Conservation (phyloP, 2,797 vertebrate species). For the Craterocephalus amniculus region DNA sequence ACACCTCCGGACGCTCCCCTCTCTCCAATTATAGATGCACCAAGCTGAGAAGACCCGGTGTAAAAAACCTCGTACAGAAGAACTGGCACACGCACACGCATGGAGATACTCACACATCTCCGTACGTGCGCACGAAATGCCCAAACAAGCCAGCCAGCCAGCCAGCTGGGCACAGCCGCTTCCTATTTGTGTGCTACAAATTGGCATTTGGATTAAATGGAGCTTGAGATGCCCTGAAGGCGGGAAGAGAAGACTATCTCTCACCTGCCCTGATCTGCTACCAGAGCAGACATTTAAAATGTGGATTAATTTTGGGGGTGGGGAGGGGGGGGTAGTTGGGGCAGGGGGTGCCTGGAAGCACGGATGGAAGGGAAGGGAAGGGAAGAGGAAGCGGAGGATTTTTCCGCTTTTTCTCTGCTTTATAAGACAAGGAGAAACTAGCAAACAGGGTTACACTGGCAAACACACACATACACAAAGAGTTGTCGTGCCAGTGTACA, state of each 20-base stretch:
- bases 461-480: slow-evolving; percentile 31
- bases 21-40: slow-evolving; percentile 97
- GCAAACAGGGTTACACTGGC: slow-evolving; percentile 39
- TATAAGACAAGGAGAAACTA: slow-evolving; percentile 13
- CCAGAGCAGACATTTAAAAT: slow-evolving; percentile 84
- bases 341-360: slow-evolving; percentile 10
- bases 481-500: slow-evolving; percentile 56
- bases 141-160: slow-evolving; percentile 85
- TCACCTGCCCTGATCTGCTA: slow-evolving; percentile 81
- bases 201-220: slow-evolving; percentile 99
- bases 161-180: slow-evolving; percentile 72
- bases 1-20: slow-evolving; percentile 93
- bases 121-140: slow-evolving; percentile 66
- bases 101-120: slow-evolving; percentile 56
- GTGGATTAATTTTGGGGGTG: slow-evolving; percentile 80
- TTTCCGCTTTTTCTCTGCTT: slow-evolving; percentile 40
- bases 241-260: slow-evolving; percentile 72
- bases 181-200: slow-evolving; percentile 92
- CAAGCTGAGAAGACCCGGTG: slow-evolving; percentile 82
- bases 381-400: slow-evolving; percentile 36
- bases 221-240: slow-evolving; percentile 85
- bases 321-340: not conserved
- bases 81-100: slow-evolving; percentile 17
- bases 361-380: slow-evolving; percentile 20
- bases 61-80: slow-evolving; percentile 59